Evolutionary conservation across 1,140 invertebrate species (phyloP).

Genomic region (Anastrepha ludens): DNA sequence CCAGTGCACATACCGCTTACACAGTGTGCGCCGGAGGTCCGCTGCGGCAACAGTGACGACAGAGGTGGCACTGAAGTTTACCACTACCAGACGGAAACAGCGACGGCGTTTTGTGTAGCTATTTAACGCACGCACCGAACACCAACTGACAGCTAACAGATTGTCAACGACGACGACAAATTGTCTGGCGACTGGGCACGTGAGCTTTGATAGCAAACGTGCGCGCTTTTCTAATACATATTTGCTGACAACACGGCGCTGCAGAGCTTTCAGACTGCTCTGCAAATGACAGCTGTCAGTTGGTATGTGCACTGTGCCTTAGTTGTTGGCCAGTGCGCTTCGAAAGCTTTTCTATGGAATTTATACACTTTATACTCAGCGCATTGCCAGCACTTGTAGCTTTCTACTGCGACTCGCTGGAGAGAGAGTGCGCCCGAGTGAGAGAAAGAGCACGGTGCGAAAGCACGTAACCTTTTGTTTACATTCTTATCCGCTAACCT

Average conservation of each 20-base stretch:
- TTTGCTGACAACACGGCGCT: background rate
- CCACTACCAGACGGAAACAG: slow-evolving; percentile 12
- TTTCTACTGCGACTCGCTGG: background rate
- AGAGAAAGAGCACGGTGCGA: background rate
- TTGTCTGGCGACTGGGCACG: slow-evolving; percentile 42
- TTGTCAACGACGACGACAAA: slow-evolving; percentile 26
- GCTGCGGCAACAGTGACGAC: background rate
- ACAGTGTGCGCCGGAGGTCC: background rate
- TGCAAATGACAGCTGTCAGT: background rate
- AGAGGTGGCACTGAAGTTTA: slow-evolving; percentile 16
- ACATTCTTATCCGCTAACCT: background rate
- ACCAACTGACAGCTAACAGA: slow-evolving; percentile 48
- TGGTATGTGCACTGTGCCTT: background rate
- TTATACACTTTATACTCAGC: background rate
- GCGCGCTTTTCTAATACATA: slow-evolving; percentile 30
- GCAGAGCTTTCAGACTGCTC: background rate
- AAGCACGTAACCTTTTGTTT: background rate
- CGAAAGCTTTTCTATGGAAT: background rate
- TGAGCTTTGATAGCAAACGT: background rate
- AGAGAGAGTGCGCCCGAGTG: background rate
- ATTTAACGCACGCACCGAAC: slow-evolving; percentile 43
- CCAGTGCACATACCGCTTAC: slow-evolving; percentile 27
- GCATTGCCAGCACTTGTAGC: background rate
- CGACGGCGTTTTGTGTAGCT: slow-evolving; percentile 23
- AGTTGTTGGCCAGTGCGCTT: background rate